phyloP scores from a whole-genome alignment of 2,888 invertebrate genomes.

The Pachydiplax longipennis region DNA sequence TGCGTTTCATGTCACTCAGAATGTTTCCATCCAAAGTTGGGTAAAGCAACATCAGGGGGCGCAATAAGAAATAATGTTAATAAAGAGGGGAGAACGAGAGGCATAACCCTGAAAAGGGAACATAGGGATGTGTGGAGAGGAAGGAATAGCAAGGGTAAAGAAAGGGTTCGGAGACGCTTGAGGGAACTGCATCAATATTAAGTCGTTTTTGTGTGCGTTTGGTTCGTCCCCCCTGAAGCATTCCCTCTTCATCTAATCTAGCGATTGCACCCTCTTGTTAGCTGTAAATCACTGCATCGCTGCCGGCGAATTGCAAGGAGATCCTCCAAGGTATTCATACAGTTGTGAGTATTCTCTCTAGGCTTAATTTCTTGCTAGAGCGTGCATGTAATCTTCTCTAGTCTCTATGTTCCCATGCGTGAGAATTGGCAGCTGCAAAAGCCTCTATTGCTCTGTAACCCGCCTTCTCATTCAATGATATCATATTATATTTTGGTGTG shows the following conservation, averaged over 20 bases:
- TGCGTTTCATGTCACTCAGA: no score
- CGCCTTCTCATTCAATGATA: no score
- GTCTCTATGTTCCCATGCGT: not conserved
- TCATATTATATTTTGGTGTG: no score
- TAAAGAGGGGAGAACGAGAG: no score
- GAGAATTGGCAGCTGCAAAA: not conserved
- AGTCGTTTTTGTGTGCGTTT: not conserved
- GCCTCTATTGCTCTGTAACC: not conserved
- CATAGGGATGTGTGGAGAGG: not conserved
- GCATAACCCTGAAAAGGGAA: not conserved
- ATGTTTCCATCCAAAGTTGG: no score
- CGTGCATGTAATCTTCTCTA: not conserved
- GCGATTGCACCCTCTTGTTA: not conserved
- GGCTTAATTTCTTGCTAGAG: not conserved
- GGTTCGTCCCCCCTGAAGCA: not conserved
- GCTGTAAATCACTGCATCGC: not conserved
- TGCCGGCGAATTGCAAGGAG: not conserved
- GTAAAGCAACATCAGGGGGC: no score
- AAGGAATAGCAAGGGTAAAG: not conserved
- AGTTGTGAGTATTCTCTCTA: not conserved
- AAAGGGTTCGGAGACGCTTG: not conserved
- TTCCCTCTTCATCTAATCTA: not conserved
- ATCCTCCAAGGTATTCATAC: not conserved
- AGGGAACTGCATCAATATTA: not conserved
- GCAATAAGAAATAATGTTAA: no score